Percentiles rank a stretch among this genome's conserved stretches.
Conservation (phyloP, 1,140 invertebrate genomes). For the Myzus persicae region DNA sequence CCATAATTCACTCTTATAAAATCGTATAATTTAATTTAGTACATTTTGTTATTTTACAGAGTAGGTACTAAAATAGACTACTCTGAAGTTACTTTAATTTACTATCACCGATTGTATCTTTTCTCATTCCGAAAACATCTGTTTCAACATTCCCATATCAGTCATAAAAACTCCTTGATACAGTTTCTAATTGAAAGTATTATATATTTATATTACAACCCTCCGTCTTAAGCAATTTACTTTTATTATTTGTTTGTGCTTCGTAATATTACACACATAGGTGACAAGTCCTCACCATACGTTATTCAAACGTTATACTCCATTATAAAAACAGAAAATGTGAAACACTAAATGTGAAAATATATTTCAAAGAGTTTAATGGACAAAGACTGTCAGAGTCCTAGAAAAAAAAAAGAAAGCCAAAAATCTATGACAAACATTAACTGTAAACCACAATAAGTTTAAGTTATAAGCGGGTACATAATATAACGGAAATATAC, state of each 20-base stretch:
- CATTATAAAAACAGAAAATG: background rate
- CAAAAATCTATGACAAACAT: too few relatives aligned
- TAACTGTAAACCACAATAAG: too few relatives aligned
- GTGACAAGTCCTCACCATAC: background rate
- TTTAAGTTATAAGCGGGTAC: too few relatives aligned
- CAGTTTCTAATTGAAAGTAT: background rate
- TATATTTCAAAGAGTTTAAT: background rate
- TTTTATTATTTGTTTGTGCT: background rate
- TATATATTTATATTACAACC: background rate
- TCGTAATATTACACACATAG: background rate
- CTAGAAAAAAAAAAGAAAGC: too few relatives aligned
- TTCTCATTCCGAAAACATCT: background rate
- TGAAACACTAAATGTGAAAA: background rate
- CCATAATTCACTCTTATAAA: background rate
- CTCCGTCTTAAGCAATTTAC: background rate
- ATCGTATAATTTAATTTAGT: background rate
- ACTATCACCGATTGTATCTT: background rate
- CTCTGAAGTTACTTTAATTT: background rate
- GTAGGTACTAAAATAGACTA: background rate
- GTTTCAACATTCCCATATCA: constrained; percentile 3
- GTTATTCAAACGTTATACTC: background rate
- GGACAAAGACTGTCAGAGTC: too few relatives aligned
- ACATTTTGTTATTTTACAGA: background rate
- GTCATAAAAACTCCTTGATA: background rate
- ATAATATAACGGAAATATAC: too few relatives aligned